A percentile compares a stretch with the other conserved stretches of the same genome.
These are phyloP conservation scores for Gila robusta DNA, from an alignment of 2,797 vertebrate genomes.

Conservation along the genomic window DNA sequence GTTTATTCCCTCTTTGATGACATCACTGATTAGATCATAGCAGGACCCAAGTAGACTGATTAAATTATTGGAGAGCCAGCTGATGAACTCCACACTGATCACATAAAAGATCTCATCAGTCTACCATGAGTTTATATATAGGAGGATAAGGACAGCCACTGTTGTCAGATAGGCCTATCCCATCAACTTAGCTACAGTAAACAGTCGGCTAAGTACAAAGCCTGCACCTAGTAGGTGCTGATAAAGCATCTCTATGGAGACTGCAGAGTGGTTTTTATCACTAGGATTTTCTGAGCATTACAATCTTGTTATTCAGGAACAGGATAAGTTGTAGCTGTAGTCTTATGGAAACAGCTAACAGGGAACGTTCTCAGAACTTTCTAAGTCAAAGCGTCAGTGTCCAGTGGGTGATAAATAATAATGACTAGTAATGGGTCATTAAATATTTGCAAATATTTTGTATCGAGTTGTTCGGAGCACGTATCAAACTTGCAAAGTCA, in stretches of 20 bases:
- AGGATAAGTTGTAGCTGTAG: constrained; percentile 13
- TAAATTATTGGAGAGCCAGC: constrained; percentile 10
- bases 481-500: too few species aligned
- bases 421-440: too few species aligned
- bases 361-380: too few species aligned
- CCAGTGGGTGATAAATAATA: too few species aligned
- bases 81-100: neutral
- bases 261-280: constrained; percentile 67
- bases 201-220: constrained; percentile 39
- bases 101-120: constrained; percentile 10
- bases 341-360: neutral
- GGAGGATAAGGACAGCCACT: neutral
- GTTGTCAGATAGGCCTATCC: constrained; percentile 35
- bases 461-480: too few species aligned
- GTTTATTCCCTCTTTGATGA: constrained; percentile 12
- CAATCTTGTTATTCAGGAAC: constrained; percentile 59
- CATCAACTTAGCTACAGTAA: constrained; percentile 36
- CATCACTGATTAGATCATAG: constrained; percentile 8
- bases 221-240: constrained; percentile 55
- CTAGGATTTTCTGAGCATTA: constrained; percentile 60
- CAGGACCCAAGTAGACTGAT: constrained; percentile 10
- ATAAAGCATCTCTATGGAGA: constrained; percentile 69
- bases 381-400: too few species aligned
- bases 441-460: too few species aligned
- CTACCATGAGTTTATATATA: neutral